These are phyloP conservation scores for Erinaceus europaeus DNA, from an alignment of 2,113 vertebrate genomes.

Conservation along the genomic window DNA sequence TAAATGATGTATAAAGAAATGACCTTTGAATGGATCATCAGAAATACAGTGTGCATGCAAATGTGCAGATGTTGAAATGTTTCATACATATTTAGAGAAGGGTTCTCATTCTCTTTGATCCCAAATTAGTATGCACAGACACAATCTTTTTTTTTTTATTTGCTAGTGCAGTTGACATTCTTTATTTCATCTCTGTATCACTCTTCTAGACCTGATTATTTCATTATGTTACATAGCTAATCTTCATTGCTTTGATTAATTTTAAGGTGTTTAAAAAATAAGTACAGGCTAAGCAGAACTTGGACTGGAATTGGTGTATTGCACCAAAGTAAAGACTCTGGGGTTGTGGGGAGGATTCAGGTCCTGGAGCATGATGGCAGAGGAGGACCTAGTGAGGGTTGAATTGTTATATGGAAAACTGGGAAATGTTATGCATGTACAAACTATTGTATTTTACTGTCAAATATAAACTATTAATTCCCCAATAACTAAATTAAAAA, in stretches of 20 bases:
- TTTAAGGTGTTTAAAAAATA: constrained; percentile 12
- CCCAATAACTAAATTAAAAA: no score
- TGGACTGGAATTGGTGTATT: no score
- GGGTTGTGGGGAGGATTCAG: no score
- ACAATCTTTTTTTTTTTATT: neutral
- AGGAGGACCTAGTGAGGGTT: no score
- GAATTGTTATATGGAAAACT: no score
- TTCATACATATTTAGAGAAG: constrained; percentile 30
- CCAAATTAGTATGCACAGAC: constrained; percentile 9
- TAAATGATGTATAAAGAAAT: neutral
- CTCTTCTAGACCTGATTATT: neutral
- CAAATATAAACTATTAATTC: no score
- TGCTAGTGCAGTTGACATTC: neutral
- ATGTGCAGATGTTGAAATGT: neutral
- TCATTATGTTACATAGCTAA: neutral
- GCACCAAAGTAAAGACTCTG: no score
- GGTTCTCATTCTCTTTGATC: neutral
- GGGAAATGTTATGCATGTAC: no score
- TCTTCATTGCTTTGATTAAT: neutral
- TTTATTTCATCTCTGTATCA: neutral
- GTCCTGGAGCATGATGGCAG: no score
- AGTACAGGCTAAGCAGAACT: no score
- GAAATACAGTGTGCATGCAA: neutral
- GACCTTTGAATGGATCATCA: neutral
- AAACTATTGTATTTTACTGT: no score